phyloP scores from a whole-genome alignment of 1,140 invertebrate genomes.

The Fopius arisanus region DNA sequence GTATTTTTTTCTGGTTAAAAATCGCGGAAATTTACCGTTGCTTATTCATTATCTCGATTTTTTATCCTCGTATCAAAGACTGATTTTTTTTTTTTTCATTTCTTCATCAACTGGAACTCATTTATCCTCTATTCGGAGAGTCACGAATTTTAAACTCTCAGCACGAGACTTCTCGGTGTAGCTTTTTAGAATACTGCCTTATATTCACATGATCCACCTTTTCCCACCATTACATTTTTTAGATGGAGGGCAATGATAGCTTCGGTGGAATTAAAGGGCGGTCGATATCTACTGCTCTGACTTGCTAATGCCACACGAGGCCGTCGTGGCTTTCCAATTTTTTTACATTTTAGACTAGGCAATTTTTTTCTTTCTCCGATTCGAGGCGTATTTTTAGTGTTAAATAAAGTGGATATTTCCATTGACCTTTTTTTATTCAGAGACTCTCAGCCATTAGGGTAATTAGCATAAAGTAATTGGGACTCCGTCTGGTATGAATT shows the following conservation, averaged over 20 bases:
- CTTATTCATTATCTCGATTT: neutral
- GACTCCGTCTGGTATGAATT: too few relatives aligned
- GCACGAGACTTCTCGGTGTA: neutral
- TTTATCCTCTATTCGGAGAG: neutral
- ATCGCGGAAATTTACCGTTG: neutral
- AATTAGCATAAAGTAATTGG: too few relatives aligned
- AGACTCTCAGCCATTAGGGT: too few relatives aligned
- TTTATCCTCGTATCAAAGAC: too few relatives aligned
- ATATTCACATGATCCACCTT: constrained; percentile 2
- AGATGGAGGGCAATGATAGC: constrained; percentile 25
- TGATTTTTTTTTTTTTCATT: neutral
- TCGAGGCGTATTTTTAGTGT: neutral
- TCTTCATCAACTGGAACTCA: neutral
- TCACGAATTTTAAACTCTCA: neutral
- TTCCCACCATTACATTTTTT: neutral
- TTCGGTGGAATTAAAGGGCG: constrained; percentile 21
- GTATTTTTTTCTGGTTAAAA: neutral
- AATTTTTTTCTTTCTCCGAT: neutral
- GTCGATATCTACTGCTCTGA: constrained; percentile 26
- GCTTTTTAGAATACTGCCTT: neutral
- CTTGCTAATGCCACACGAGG: constrained; percentile 22
- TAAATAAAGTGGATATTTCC: too few relatives aligned
- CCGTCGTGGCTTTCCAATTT: neutral
- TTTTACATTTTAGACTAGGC: neutral
- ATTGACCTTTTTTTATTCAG: too few relatives aligned